Evolutionary conservation across 2,888 invertebrate genomes (phyloP).

Genomic region (Drosophila mayaguana): DNA sequence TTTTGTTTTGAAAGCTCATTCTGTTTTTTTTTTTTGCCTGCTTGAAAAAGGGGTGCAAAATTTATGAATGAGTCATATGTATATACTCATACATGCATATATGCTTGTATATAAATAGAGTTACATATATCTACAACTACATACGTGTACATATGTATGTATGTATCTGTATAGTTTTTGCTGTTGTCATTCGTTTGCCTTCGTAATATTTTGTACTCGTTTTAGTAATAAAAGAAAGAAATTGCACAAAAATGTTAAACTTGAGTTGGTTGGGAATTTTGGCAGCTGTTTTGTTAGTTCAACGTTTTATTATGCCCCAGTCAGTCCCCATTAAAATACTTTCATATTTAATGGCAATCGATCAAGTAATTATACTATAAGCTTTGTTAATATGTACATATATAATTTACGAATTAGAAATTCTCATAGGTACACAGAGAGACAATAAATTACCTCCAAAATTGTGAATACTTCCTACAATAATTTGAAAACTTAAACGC

Average conservation of each 20-base stretch:
- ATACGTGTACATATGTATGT: not conserved
- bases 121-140: not conserved
- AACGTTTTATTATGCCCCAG: not conserved
- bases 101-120: not conserved
- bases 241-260: constrained; percentile 6
- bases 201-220: not conserved
- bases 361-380: constrained; percentile 21
- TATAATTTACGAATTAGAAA: constrained; percentile 14
- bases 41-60: constrained; percentile 1
- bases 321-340: not conserved
- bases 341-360: constrained; percentile 47
- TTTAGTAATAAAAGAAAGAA: not conserved
- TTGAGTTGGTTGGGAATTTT: constrained; percentile 28
- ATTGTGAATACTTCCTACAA: constrained; percentile 24
- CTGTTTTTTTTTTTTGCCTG: not conserved
- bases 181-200: not conserved
- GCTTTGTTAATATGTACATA: not conserved
- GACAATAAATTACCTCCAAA: not conserved
- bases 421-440: not conserved
- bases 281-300: constrained; percentile 48
- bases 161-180: not conserved
- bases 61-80: constrained; percentile 36
- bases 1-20: constrained; percentile 16
- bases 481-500: constrained; percentile 6
- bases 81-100: not conserved